These are phyloP conservation scores for Oxyscelio sp. DNA, from an alignment of 2,888 invertebrate species.

Conservation along the genomic window DNA sequence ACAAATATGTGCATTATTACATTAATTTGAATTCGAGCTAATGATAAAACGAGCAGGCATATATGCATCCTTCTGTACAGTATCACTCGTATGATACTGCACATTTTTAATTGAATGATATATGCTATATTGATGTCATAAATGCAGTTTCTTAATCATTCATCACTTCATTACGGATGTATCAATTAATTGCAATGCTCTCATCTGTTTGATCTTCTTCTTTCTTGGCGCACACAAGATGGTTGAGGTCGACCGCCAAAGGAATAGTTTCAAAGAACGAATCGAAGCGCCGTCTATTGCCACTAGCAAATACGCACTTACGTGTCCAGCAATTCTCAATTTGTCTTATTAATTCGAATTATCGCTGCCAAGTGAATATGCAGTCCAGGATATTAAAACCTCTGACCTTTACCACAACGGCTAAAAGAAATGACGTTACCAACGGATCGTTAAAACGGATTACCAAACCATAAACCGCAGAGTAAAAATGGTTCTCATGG, in stretches of 20 bases:
- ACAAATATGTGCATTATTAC: too few relatives aligned
- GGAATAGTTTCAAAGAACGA: constrained; percentile 69
- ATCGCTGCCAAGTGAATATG: constrained; percentile 82
- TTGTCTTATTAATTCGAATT: too few relatives aligned
- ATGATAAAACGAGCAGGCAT: too few relatives aligned
- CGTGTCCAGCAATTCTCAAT: too few relatives aligned
- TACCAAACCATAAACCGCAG: constrained; percentile 72
- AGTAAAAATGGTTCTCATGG: constrained; percentile 63
- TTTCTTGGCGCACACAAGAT: constrained; percentile 41
- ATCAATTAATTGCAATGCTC: constrained; percentile 67
- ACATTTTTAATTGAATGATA: constrained; percentile 52
- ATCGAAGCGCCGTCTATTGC: constrained; percentile 63
- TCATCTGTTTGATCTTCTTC: constrained; percentile 52
- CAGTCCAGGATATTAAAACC: constrained; percentile 88
- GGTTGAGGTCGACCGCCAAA: constrained; percentile 45
- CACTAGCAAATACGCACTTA: constrained; percentile 71
- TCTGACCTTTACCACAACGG: constrained; percentile 80
- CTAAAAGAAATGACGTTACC: constrained; percentile 65
- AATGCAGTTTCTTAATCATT: constrained; percentile 56
- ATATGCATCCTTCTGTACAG: too few relatives aligned
- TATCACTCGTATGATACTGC: constrained; percentile 28
- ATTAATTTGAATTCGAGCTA: too few relatives aligned
- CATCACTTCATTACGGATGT: constrained; percentile 69
- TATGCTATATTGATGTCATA: constrained; percentile 50
- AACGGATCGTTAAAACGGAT: constrained; percentile 69